Evolutionary conservation across 2,888 invertebrate genomes (phyloP).

Genomic region (Spilarctia lutea): DNA sequence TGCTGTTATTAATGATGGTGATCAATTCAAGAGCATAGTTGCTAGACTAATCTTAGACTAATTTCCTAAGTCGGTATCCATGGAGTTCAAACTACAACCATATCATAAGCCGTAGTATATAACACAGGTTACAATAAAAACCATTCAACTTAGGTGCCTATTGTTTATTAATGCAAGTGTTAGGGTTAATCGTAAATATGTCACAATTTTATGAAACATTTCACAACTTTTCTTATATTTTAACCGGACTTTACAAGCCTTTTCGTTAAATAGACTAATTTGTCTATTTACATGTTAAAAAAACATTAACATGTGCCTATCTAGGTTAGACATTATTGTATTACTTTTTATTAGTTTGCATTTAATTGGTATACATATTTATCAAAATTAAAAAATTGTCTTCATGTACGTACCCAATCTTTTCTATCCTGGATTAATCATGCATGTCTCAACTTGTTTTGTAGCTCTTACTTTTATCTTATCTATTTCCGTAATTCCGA

Average conservation of each 20-base stretch:
- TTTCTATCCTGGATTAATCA: neutral
- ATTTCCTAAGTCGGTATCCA: neutral
- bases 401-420: neutral
- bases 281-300: too few species aligned
- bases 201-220: neutral
- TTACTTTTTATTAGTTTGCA: too few species aligned
- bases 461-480: neutral
- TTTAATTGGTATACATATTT: too few species aligned
- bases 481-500: neutral
- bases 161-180: neutral
- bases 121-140: neutral
- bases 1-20: too few species aligned
- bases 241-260: too few species aligned
- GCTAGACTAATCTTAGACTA: neutral
- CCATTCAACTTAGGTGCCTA: neutral
- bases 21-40: neutral
- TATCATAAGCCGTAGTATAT: neutral
- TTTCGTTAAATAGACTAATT: neutral
- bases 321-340: too few species aligned
- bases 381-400: too few species aligned
- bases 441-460: neutral
- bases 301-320: too few species aligned
- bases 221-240: neutral
- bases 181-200: neutral
- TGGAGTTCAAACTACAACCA: neutral